phyloP scores from a whole-genome alignment of 2,113 vertebrate genomes.

The Pseudorasbora parva region DNA sequence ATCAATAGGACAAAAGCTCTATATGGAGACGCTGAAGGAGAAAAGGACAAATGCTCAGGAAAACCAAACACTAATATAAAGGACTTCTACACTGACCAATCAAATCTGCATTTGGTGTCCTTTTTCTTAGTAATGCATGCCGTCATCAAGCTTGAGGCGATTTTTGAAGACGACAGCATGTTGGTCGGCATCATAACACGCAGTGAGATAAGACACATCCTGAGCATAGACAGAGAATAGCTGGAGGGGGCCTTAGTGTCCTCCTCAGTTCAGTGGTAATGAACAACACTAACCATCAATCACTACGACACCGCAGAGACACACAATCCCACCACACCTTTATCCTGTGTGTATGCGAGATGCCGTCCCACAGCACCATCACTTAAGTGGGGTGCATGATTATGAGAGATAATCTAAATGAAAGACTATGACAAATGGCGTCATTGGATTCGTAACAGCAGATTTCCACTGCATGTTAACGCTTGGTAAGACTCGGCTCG shows the following conservation, averaged over 20 bases:
- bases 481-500: too few relatives aligned
- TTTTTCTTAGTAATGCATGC: background rate
- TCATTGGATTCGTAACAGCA: background rate
- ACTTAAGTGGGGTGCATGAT: background rate
- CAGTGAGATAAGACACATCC: constrained; percentile 4
- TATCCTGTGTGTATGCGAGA: background rate
- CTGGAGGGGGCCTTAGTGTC: constrained; percentile 28
- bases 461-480: too few relatives aligned
- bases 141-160: background rate
- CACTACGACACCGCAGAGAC: constrained; percentile 26
- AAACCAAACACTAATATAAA: background rate
- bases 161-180: background rate
- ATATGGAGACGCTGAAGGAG: background rate
- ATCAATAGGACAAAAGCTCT: constrained; percentile 1
- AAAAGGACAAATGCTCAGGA: background rate
- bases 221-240: constrained; percentile 11
- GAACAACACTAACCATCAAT: constrained; percentile 38
- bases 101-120: background rate
- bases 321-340: constrained; percentile 18
- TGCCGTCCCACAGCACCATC: background rate
- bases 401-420: background rate
- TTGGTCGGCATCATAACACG: background rate
- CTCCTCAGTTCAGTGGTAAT: constrained; percentile 26
- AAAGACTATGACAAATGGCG: background rate
- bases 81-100: background rate